Conservation (phyloP, 1,140 invertebrate species). For the Condylostylus longicornis region DNA sequence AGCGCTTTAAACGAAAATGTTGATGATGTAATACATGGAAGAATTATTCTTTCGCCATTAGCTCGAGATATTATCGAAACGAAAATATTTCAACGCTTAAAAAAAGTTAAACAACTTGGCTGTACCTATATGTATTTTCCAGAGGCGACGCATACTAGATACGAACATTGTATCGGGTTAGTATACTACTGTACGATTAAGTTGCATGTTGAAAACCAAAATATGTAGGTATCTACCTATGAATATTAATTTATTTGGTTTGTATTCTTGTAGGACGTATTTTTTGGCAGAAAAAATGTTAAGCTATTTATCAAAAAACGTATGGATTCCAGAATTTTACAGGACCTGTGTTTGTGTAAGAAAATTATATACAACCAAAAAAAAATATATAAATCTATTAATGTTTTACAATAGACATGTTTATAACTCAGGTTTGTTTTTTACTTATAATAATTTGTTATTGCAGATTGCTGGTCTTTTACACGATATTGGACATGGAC, state of each 20-base stretch:
- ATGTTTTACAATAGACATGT: neutral
- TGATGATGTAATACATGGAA: constrained; percentile 21
- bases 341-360: neutral
- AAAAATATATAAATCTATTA: constrained; percentile 4
- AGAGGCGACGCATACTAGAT: constrained; percentile 10
- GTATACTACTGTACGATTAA: neutral
- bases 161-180: constrained; percentile 24
- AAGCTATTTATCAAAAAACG: neutral
- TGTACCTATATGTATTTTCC: constrained; percentile 3
- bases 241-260: neutral
- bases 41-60: constrained; percentile 12
- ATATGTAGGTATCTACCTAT: neutral
- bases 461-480: constrained; percentile 44
- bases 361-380: constrained; percentile 8
- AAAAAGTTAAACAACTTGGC: constrained; percentile 18
- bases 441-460: neutral
- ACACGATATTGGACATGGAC: constrained; percentile 55
- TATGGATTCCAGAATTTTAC: neutral
- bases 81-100: constrained; percentile 19
- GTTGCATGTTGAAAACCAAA: neutral
- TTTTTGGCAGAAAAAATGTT: constrained; percentile 14
- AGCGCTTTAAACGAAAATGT: too few species aligned
- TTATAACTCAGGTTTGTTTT: neutral
- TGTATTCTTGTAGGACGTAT: constrained; percentile 13
- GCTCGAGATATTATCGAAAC: constrained; percentile 16